Evolutionary conservation across 2,797 vertebrate species (phyloP), one percentile per base, ranked within the genome.

Genomic region (Salarias fasciatus): DNA sequence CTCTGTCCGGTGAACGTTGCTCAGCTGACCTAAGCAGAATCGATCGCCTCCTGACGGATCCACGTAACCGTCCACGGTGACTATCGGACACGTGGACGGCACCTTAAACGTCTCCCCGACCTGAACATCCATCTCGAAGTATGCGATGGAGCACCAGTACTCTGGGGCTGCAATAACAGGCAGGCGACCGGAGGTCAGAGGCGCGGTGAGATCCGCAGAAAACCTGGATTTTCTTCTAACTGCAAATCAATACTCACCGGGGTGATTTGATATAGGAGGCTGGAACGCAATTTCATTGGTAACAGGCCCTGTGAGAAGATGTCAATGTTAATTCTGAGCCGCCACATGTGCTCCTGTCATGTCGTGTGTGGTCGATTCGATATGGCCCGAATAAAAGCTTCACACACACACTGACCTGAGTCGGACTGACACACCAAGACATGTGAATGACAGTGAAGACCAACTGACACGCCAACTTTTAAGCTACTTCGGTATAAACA

Each of bases 281-380:
- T 99, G 97, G 89, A 98, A 99, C 83, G 95, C 94, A 42, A 98
- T 94, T 24, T 99, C 97, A 43, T 96, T 97, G 75, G 97, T 97
- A 79, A 97, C 95, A 1, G 96, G 94, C 97, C 97, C 97, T 97
- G 80, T 38, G 72, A 82, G 74, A 82, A 76, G 84, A 24, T 24
- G 18, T 24, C 18, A 24, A 24, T 24, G 24, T 24, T 24, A 24
- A 24, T 24, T 24, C 24, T 24, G 18, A 2, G 24, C 18, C 24
- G 18, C 18, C 18, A 24, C 18, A 24, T 24, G 18, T 2, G 18
- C 18, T 3, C 18, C 18, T 24, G 18, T 24, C 18, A 24, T 3
- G 2, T 24, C 24, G 3, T 18, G 18, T 3, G 18, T 24, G 18
- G 18, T 18, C 18, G 3, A 24, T 24, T 24, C 18, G 24, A 24